A percentile compares a stretch with the other conserved stretches of the same genome.
These are phyloP conservation scores for Frieseomelitta varia DNA, from an alignment of 1,140 invertebrate genomes.

Conservation along the genomic window DNA sequence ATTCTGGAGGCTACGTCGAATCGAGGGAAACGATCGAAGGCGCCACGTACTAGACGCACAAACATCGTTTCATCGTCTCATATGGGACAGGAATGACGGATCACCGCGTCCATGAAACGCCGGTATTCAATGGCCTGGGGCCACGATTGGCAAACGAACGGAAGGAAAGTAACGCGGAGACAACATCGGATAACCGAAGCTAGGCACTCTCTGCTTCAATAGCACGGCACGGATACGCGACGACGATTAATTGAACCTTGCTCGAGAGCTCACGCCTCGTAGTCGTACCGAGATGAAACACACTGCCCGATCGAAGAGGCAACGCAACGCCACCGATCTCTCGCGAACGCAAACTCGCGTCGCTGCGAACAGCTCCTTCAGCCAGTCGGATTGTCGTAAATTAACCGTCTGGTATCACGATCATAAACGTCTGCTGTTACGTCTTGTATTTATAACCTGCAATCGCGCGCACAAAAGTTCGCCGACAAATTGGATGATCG, in stretches of 20 bases:
- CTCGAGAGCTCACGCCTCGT: too few relatives aligned
- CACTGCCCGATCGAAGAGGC: not conserved
- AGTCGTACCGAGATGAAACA: not conserved
- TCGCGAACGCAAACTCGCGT: not conserved
- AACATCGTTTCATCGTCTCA: not conserved
- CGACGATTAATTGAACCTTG: not conserved
- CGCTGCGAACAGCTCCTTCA: not conserved
- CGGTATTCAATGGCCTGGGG: too few relatives aligned
- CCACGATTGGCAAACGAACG: not conserved
- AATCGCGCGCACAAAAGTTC: conserved; percentile 55
- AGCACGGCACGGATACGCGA: not conserved
- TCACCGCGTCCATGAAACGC: not conserved
- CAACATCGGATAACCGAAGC: not conserved
- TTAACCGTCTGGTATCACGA: conserved; percentile 47
- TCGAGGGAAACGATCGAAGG: not conserved
- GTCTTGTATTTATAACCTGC: conserved; percentile 56
- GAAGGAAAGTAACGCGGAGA: not conserved
- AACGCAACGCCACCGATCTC: too few relatives aligned
- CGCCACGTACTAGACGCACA: not conserved
- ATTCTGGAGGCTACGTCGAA: not conserved
- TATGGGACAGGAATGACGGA: not conserved
- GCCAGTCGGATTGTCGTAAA: conserved; percentile 42
- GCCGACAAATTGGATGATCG: conserved; percentile 61
- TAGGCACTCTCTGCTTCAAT: not conserved
- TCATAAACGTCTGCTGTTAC: conserved; percentile 59